Percentiles rank a stretch among this genome's conserved stretches.
Evolutionary conservation across 2,797 vertebrate species (phyloP).

Genomic region (Gymnodraco acuticeps): DNA sequence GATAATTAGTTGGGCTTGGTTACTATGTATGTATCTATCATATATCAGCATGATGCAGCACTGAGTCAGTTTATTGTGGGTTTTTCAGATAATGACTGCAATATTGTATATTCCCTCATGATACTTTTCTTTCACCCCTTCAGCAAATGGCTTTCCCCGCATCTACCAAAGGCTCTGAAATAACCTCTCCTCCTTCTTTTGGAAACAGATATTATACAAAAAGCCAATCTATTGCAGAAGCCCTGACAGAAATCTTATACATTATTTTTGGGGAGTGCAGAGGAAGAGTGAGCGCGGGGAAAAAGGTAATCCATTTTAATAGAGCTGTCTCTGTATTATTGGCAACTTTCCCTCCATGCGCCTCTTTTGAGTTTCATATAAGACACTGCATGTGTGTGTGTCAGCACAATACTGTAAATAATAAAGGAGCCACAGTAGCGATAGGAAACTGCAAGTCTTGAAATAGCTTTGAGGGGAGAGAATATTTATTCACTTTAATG

Average conservation of each 20-base stretch:
- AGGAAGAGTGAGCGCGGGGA: conserved; percentile 46
- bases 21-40: conserved; percentile 17
- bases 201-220: conserved; percentile 71
- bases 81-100: conserved; percentile 53
- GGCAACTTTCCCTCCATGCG: conserved; percentile 66
- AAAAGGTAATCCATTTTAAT: conserved; percentile 80
- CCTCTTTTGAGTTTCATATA: conserved; percentile 72
- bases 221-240: conserved; percentile 73
- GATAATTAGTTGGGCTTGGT: conserved; percentile 33
- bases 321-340: conserved; percentile 79
- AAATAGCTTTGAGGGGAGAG: conserved; percentile 83
- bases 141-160: conserved; percentile 63
- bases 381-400: conserved; percentile 73
- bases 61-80: conserved; percentile 33
- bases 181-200: conserved; percentile 56
- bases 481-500: conserved; percentile 89
- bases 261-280: conserved; percentile 59
- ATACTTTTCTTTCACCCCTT: conserved; percentile 55
- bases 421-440: conserved; percentile 78
- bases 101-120: conserved; percentile 54
- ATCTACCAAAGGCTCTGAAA: conserved; percentile 56
- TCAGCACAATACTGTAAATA: conserved; percentile 84
- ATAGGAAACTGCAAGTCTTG: conserved; percentile 72
- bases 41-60: conserved; percentile 25
- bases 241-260: conserved; percentile 66